Evolutionary conservation across 2,113 vertebrate genomes (phyloP), one percentile per base, ranked within the genome.

Genomic region (Pionites leucogaster): DNA sequence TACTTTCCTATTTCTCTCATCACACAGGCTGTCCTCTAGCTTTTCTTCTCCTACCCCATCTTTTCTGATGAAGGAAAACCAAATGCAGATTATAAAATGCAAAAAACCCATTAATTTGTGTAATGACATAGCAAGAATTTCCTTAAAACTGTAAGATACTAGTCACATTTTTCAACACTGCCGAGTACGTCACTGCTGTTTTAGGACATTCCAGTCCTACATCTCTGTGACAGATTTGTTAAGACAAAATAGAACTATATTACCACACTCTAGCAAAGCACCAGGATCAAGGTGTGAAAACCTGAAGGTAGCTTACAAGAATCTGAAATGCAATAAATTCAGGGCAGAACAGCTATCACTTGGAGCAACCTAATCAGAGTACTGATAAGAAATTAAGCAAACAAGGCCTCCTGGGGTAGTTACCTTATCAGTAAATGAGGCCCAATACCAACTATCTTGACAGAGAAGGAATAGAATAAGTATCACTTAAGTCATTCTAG

Each of bases 301-400:
- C 8, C 9, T 71, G 55, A 15, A 62, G 27, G 59, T 3, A 65
- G 23, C 8, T 53, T 83, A n/a, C 60, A 92, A 86, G 49, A 86
- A 94, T 68, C 17, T 85, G 49, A 84, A 87, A 33, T 0, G 13
- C 59, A 82, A 28, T 86, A 90, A 76, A 74, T 55, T 82, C 44
- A 67, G 13, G 17, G 33, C 27, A 89, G 53, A 82, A 74, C 7
- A 65, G 49, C 31, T 77, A 91, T 35, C 42, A 29, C 28, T 72
- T 23, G 15, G 20, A 67, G 57, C 33, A 89, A 90, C 18, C 44
- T 68, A 57, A 76, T 50, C 57, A 75, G 39, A 65, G 27, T 33
- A 76, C 29, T 68, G 85, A 72, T 79, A 80, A 85, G 57, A 85
- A 90, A 85, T 79, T 33, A 85, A 23, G 46, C 33, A 78, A 82